Percentiles rank a stretch among this genome's conserved stretches.
Evolutionary conservation across 2,113 vertebrate species (phyloP).

Genomic region (Ptyas mucosa): DNA sequence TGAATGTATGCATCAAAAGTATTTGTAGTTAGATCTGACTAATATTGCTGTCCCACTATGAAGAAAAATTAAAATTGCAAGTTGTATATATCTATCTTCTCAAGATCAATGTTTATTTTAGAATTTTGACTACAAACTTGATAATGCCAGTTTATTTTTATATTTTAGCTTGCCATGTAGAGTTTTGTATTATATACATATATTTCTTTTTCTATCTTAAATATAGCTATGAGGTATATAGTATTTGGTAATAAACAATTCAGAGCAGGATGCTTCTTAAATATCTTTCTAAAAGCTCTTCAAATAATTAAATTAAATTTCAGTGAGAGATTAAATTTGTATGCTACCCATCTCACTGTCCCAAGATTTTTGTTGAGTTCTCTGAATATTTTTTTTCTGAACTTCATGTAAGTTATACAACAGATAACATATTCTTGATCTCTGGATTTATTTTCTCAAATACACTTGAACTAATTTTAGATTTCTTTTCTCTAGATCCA

Average conservation of each 20-base stretch:
- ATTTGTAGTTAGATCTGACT: background rate
- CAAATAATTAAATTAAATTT: background rate
- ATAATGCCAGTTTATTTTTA: background rate
- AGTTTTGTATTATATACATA: background rate
- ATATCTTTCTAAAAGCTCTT: background rate
- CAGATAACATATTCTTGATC: slow-evolving; percentile 39
- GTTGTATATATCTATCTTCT: background rate
- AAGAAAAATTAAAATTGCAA: background rate
- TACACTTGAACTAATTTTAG: slow-evolving; percentile 73
- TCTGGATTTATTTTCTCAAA: slow-evolving; percentile 58
- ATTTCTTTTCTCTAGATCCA: slow-evolving; percentile 80
- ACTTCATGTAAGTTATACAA: background rate
- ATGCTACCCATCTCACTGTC: background rate
- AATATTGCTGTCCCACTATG: background rate
- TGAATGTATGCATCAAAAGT: background rate
- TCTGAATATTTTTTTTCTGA: background rate
- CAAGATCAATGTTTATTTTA: background rate
- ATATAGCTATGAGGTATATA: background rate
- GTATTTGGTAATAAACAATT: background rate
- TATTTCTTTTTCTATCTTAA: background rate
- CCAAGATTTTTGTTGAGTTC: background rate
- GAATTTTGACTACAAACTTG: background rate
- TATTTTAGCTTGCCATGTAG: background rate
- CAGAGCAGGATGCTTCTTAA: background rate
- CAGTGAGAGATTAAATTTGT: background rate